These are phyloP conservation scores for Lacerta bilineata DNA, from an alignment of 2,797 vertebrate species.

Conservation along the genomic window DNA sequence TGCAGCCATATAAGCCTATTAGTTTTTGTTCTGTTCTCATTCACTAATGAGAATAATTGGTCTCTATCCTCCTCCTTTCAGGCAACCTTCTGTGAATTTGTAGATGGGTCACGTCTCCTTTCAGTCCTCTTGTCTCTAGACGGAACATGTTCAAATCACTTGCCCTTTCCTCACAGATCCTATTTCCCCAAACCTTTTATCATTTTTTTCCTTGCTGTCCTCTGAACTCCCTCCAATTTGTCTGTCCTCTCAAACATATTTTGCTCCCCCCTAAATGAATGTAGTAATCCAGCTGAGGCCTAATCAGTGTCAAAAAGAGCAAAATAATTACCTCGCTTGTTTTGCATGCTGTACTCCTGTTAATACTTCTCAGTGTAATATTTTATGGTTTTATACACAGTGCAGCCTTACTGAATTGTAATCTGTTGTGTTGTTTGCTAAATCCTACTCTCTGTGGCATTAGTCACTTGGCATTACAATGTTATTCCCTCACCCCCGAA, in stretches of 20 bases:
- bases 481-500: neutral
- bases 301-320: conserved; percentile 52
- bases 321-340: conserved; percentile 69
- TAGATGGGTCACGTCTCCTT: conserved; percentile 48
- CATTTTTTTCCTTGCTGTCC: conserved; percentile 51
- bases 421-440: conserved; percentile 63
- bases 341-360: conserved; percentile 64
- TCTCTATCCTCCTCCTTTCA: conserved; percentile 53
- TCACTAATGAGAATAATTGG: conserved; percentile 71
- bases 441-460: neutral
- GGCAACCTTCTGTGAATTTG: conserved; percentile 47
- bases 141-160: conserved; percentile 57
- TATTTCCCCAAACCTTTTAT: conserved; percentile 63
- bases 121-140: conserved; percentile 64
- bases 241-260: conserved; percentile 57
- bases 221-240: conserved; percentile 58
- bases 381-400: conserved; percentile 66
- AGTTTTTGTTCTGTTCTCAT: conserved; percentile 61
- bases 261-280: conserved; percentile 19
- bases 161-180: conserved; percentile 60
- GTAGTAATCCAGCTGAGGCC: conserved; percentile 50
- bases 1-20: conserved; percentile 51
- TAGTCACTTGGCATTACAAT: conserved; percentile 12
- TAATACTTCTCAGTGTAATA: conserved; percentile 62
- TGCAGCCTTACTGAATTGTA: conserved; percentile 58